Percentiles rank a stretch among this genome's conserved stretches.
These are phyloP conservation scores for Mellilla xanthometata DNA, from an alignment of 2,888 invertebrate species.

Conservation along the genomic window DNA sequence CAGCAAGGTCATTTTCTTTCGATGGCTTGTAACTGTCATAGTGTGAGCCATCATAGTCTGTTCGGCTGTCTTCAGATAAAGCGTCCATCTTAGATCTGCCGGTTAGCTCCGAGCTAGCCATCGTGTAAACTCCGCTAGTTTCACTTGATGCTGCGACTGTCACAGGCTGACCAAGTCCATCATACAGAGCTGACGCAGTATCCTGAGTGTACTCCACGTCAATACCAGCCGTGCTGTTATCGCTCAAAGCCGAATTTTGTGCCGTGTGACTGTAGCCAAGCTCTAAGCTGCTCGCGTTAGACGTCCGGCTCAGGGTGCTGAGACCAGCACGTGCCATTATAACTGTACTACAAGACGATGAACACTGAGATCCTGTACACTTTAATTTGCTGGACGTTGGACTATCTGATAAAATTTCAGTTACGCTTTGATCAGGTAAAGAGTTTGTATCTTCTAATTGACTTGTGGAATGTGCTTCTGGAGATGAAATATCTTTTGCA, in stretches of 20 bases:
- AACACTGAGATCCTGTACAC: conserved; percentile 91
- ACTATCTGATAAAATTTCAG: conserved; percentile 79
- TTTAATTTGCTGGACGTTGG: conserved; percentile 82
- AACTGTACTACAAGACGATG: conserved; percentile 94
- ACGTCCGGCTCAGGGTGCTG: conserved; percentile 84
- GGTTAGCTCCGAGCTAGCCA: conserved; percentile 86
- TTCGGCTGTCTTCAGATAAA: conserved; percentile 64
- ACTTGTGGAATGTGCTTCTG: conserved; percentile 47
- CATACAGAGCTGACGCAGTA: conserved; percentile 83
- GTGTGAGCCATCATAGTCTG: conserved; percentile 77
- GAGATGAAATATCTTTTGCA: conserved; percentile 45
- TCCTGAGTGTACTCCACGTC: conserved; percentile 84
- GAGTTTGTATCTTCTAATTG: conserved; percentile 61
- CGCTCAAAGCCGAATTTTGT: conserved; percentile 91
- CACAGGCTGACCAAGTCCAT: conserved; percentile 73
- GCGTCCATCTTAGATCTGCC: conserved; percentile 83
- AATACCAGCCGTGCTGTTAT: conserved; percentile 85
- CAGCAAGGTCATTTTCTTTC: conserved; percentile 75
- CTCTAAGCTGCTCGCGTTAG: conserved; percentile 91
- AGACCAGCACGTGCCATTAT: conserved; percentile 84
- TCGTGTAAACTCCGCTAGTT: conserved; percentile 93
- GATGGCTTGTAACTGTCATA: conserved; percentile 82
- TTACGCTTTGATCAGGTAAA: conserved; percentile 65
- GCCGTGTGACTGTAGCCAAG: conserved; percentile 93
- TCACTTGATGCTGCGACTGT: conserved; percentile 89